These are phyloP conservation scores for Amblyopsis rosae DNA, from an alignment of 2,113 vertebrate species.

Conservation along the genomic window DNA sequence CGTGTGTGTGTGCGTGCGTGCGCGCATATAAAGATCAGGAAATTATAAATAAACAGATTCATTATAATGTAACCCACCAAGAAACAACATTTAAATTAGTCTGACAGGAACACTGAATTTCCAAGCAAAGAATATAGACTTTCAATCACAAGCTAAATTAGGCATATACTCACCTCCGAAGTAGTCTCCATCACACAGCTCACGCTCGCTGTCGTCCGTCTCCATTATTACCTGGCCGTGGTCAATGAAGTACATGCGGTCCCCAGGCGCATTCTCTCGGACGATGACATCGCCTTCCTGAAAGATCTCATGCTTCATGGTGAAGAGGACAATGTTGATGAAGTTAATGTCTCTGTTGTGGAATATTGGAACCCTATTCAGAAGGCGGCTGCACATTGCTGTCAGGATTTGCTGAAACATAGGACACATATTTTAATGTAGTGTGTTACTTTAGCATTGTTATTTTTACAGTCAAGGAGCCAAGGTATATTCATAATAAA, in stretches of 20 bases:
- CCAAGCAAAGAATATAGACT: no score
- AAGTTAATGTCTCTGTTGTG: conserved; percentile 67
- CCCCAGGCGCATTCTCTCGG: conserved; percentile 42
- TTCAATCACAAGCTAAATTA: no score
- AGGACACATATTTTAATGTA: neutral
- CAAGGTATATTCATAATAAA: neutral
- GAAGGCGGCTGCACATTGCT: conserved; percentile 58
- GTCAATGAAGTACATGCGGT: conserved; percentile 75
- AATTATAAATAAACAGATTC: no score
- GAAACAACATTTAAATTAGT: no score
- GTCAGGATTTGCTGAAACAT: conserved; percentile 60
- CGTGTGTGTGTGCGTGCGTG: no score
- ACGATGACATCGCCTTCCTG: conserved; percentile 61
- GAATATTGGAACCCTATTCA: conserved; percentile 68
- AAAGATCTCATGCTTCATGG: conserved; percentile 63
- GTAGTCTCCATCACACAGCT: conserved; percentile 73
- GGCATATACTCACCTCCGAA: conserved; percentile 68
- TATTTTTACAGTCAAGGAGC: neutral
- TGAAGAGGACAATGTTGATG: conserved; percentile 53
- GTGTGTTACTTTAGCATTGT: no score
- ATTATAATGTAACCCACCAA: no score
- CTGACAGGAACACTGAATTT: no score
- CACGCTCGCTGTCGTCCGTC: conserved; percentile 56
- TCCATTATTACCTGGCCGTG: conserved; percentile 65
- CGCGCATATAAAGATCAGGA: no score